Base-by-base conservation (phyloP, 2,113 vertebrate species). In the Oenanthe melanoleuca region DNA sequence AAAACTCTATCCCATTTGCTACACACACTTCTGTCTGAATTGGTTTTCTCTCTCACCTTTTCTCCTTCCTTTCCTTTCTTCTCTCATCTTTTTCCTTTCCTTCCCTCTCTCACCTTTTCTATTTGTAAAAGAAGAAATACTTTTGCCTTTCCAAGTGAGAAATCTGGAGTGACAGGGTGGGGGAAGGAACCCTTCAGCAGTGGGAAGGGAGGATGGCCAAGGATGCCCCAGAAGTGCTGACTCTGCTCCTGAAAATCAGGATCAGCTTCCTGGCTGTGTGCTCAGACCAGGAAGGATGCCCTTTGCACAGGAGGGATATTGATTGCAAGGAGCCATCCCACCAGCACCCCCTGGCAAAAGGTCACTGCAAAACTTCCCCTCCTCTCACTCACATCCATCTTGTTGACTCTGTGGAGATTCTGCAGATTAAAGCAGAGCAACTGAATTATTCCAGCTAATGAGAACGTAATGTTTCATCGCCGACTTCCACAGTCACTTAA, bases 401-500 rank as follows among this genome's bases (percentile, higher is more conserved):
- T 7, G 3, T 80, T 75, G 86, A 44, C 73, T 45, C 64, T 63
- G 44, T 49, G 20, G 71, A 81, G 88, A 61, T 79, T 33, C 81
- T 83, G 82, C 63, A 9, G 55, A 71, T 52, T 28, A 60, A 59
- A 88, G 61, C 29, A 86, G 50, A 96, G 79, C 56, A 85, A 69
- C 59, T 40, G 82, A 74, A 82, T 82, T 92, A 93, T 79, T 90
- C 84, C 12, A 5, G 88, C 74, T 96, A 86, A 91, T 77, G 66
- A 95, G 93, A 79, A 94, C 1, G 26, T 85, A 92, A 96, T 53
- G 77, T 96, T 97, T 97, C 78, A 86, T 82, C 31, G 8, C 74
- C 33, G 9, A 23, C 92, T 97, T 97, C 94, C 71, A 92, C 79
- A 93, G 75, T 52, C 96, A 92, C 93, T 97, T 95, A 96, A 93